Conservation (phyloP, 2,113 vertebrate genomes). For the Chitala chitala region DNA sequence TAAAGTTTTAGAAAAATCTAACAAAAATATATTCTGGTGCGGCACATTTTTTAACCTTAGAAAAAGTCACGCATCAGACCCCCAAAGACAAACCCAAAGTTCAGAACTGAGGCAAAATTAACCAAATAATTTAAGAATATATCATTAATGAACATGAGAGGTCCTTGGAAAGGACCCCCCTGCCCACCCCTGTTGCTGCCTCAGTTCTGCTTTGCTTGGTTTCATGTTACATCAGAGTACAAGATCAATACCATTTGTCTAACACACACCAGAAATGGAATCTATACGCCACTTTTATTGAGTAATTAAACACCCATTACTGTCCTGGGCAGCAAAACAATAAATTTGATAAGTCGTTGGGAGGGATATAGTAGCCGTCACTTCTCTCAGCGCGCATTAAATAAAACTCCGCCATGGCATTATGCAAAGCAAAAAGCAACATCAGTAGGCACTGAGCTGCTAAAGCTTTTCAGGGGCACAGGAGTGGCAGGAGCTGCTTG, state of each 20-base stretch:
- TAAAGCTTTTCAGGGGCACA: constrained; percentile 12
- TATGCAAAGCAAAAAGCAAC: constrained; percentile 20
- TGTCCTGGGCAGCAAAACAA: constrained; percentile 87
- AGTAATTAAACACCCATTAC: constrained; percentile 99
- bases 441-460: constrained; percentile 6
- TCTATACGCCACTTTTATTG: constrained; percentile 97
- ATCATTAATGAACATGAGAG: constrained; percentile 60
- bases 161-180: constrained; percentile 48
- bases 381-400: constrained; percentile 75
- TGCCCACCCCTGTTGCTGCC: constrained; percentile 60
- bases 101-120: background rate
- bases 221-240: constrained; percentile 84
- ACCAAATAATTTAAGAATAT: constrained; percentile 35
- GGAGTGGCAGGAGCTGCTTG: background rate
- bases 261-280: constrained; percentile 84
- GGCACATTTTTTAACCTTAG: background rate
- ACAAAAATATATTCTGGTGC: background rate
- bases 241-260: constrained; percentile 96
- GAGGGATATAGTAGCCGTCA: constrained; percentile 82
- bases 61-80: background rate
- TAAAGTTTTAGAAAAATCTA: background rate
- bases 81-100: background rate
- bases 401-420: constrained; percentile 59
- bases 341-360: constrained; percentile 93
- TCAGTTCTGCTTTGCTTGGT: constrained; percentile 92